Evolutionary conservation across 2,797 vertebrate species (phyloP), one percentile per base, ranked within the genome.

Genomic region (Choloepus didactylus): DNA sequence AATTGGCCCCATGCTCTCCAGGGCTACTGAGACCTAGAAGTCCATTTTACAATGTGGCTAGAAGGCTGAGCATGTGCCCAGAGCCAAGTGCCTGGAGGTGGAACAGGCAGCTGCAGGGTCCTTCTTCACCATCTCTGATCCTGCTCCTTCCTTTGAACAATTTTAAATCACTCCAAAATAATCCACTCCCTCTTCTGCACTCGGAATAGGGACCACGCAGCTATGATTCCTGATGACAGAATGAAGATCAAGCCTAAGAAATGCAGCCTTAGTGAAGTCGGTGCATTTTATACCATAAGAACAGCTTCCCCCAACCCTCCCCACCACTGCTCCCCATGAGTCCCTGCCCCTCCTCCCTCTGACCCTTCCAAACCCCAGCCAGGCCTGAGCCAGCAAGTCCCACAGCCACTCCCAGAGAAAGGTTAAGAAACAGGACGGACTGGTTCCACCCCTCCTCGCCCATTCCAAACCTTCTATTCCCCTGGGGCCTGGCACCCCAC

Each of bases 341-440:
- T 23, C 76, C 69, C 89, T 64, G 70, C 54, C 79, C 27, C n/a
- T 16, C 73, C 86, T 54, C n/a, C 31, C 59, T 15, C 80, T 54
- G 49, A 49, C 89, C 80, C 94, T 67, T 38, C 41, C 59, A 23
- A 89, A 72, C 85, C 73, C 80, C 44, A 83, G 82, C 44, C 86
- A 82, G 73, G 70, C 97, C 82, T 92, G 95, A 96, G 87, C 92
- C 56, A 89, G 76, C 93, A 94, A 77, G 95, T 88, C 81, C 41
- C 88, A 76, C 6, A 23, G 87, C 94, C 83, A 21, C 89, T 93
- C 96, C 96, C 70, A 90, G 72, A 76, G 44, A 84, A 84, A 96
- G 85, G 70, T 41, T 66, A 86, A 91, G 89, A 91, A 97, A 97
- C 97, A 73, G 60, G 97, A 97, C 49, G 2, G 86, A 95, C 96